Evolutionary conservation across 2,113 vertebrate genomes (phyloP), one percentile per base, ranked within the genome.

Genomic region (Cottus gobio): DNA sequence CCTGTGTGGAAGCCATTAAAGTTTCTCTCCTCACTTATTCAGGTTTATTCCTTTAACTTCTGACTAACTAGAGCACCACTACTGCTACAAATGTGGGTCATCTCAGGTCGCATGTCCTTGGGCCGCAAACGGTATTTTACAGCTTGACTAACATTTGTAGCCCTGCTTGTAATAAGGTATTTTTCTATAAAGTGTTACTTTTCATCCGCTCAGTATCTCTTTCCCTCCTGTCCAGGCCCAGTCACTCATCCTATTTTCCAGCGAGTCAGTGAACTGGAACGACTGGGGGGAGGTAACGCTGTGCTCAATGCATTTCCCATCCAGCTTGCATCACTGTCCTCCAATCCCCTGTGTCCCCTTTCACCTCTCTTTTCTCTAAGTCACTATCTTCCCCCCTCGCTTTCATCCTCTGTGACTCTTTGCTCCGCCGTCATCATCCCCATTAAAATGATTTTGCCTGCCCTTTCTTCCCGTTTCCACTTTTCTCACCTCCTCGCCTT

Each of bases 221-320:
- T 72, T 60, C 13, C 50, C 52, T 64, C 52, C 63, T 50, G 65
- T 52, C 60, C 68, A 56, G 56, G 13, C 44, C 24, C 66, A 62
- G 52, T 78, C 18, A 48, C 60, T 86, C 66, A 75, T 84, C 74
- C 77, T 81, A 60, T 82, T 82, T 86, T 71, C 68, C 72, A 66
- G 50, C 6, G 50, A 84, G 37, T 71, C 79, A 71, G 75, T 89
- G 84, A 85, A 64, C 75, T 85, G 72, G 54, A 89, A 89, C 60
- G 28, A 72, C 62, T 73, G 63, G 58, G 63, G 58, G 77, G 58
- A 61, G 42, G 11, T 12, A 36, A 68, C 60, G 75, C 79, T 84
- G 68, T 77, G 87, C 72, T 89, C 71, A 69, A 69, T 57, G 64
- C 46, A 63, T 80, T 74, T 63, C 67, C 75, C 22, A 46, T 79